Conservation (phyloP, 2,113 vertebrate species). For the Chloebia gouldiae region DNA sequence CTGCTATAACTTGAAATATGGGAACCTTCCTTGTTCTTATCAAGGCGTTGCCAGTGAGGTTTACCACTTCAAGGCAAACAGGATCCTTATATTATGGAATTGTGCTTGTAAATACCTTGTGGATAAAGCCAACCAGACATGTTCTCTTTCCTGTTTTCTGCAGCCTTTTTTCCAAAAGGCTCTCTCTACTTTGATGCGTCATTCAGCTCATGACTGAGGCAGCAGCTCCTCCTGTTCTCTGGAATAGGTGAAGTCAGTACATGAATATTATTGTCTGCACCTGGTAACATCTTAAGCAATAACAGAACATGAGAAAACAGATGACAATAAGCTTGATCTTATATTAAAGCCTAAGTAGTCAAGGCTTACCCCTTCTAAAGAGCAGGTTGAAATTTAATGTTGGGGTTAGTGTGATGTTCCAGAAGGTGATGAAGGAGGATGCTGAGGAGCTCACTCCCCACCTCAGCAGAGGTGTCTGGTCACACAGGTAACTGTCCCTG, state of each 20-base stretch:
- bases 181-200: not conserved
- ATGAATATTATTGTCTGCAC: not conserved
- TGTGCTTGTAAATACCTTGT: not conserved
- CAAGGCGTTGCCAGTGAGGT: not conserved
- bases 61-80: not conserved
- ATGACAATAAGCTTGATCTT: not conserved
- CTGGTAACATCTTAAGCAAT: not conserved
- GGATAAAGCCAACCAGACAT: not conserved
- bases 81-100: not conserved
- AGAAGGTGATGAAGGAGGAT: not conserved
- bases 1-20: not conserved
- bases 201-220: not conserved
- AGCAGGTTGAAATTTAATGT: not conserved
- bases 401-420: not conserved
- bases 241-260: not conserved
- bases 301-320: not conserved
- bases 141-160: not conserved
- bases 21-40: not conserved
- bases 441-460: not conserved
- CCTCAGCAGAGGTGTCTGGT: not conserved
- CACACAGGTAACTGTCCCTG: not conserved
- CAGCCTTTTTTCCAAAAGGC: not conserved
- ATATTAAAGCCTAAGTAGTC: not conserved
- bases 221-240: not conserved
- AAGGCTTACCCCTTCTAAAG: not conserved